phyloP scores from a whole-genome alignment of 2,113 vertebrate genomes.

The Semnornis frantzii region DNA sequence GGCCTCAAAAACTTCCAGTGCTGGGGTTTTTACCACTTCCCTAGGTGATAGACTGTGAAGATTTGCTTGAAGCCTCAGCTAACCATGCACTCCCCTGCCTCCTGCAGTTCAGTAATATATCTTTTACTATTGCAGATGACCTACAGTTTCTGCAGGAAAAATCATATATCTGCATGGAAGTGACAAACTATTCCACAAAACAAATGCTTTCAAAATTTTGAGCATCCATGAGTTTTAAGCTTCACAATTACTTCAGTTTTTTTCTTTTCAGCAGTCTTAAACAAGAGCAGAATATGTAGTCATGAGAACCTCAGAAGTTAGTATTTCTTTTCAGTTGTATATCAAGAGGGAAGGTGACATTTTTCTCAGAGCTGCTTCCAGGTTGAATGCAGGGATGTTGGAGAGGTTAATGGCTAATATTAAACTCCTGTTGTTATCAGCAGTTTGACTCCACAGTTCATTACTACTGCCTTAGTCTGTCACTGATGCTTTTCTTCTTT shows the following conservation, averaged over 20 bases:
- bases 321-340: background rate
- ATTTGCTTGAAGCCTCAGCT: background rate
- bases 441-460: constrained; percentile 36
- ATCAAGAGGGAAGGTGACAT: background rate
- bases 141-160: background rate
- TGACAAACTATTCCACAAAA: background rate
- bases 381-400: background rate
- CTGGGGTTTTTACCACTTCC: too few relatives aligned
- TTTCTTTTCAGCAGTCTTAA: background rate
- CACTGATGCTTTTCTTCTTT: constrained; percentile 8
- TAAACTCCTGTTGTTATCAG: constrained; percentile 44
- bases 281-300: background rate
- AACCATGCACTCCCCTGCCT: background rate
- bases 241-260: background rate
- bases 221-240: background rate
- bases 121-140: background rate
- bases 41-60: background rate
- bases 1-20: too few relatives aligned
- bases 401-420: constrained; percentile 46
- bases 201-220: background rate
- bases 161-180: background rate
- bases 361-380: background rate
- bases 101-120: constrained; percentile 15
- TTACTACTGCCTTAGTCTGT: constrained; percentile 10
- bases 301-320: background rate